These are phyloP conservation scores for Florisuga fusca DNA, from an alignment of 2,797 vertebrate species.

Conservation along the genomic window DNA sequence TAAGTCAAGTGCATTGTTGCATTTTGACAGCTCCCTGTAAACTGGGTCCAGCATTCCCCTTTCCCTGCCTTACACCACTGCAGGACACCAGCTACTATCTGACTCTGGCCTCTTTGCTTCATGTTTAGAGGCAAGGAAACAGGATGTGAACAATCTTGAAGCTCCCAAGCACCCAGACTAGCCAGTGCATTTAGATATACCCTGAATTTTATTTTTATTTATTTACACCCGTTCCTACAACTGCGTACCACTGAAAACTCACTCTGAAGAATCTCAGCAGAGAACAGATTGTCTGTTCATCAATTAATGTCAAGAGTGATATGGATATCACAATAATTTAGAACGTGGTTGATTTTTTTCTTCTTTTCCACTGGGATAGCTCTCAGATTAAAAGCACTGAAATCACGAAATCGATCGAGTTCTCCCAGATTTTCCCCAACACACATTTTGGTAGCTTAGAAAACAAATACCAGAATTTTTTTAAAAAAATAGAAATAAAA, in stretches of 20 bases:
- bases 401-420: not conserved
- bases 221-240: not conserved
- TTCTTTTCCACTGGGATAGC: not conserved
- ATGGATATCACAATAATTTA: not conserved
- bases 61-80: not conserved
- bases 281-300: not conserved
- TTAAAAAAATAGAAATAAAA: not conserved
- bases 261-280: not conserved
- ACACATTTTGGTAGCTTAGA: not conserved
- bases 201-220: fast-evolving
- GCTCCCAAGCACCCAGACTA: not conserved
- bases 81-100: not conserved
- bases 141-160: not conserved
- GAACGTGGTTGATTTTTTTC: not conserved
- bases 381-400: not conserved
- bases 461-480: constrained; percentile 11
- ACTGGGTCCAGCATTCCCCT: not conserved
- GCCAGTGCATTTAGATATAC: fast-evolving
- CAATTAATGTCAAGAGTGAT: not conserved
- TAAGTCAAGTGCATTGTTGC: fast-evolving
- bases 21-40: not conserved
- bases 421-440: not conserved
- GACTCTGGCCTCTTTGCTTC: not conserved
- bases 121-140: fast-evolving
- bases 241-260: not conserved